Base-by-base conservation (phyloP, 2,888 invertebrate species). In the Tetrapedia diversipes region DNA sequence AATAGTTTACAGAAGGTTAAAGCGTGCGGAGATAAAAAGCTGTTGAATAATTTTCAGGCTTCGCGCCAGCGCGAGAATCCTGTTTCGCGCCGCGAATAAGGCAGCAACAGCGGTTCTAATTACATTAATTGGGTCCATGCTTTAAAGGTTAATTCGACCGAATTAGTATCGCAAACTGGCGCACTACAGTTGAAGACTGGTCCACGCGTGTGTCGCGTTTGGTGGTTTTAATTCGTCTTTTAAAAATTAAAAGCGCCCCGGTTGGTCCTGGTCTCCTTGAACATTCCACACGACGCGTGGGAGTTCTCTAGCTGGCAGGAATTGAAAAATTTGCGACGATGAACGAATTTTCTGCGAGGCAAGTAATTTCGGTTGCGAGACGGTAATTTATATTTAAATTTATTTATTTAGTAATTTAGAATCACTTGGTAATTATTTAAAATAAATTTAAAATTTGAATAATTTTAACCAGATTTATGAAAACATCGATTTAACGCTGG, bases 251-350 rank as follows among this genome's bases (percentile, higher is more conserved):
- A 14, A 14, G n/a, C 37, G 11, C 14, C 11, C 24, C 11, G 34
- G n/a, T 7, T 24, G 10, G 32, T 43, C 34, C 8, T 1, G 14
- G 41, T 22, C 4, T 4, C 4, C 24, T 19, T 22, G 14, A 39
- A 37, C 49, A 59, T 67, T 41, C 32, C 22, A n/a, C n/a, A 24
- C 22, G 14, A 27, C 14, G 4, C n/a, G n/a, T 14, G 34, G 27
- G 22, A 41, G 41, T 27, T 37, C n/a, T 27, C 16, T n/a, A 11
- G 11, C 37, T 22, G 14, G 4, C 32, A 34, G 34, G 41, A 41
- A 61, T 61, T 32, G 61, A 45, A 53, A 63, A 63, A 53, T 43
- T 53, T 43, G 34, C 27, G 6, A 7, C n/a, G 19, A n/a, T 41
- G 6, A 34, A 24, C 14, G 41, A 32, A 34, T n/a, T 22, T n/a